phyloP scores from a whole-genome alignment of 23 tunicate genomes.

The Trididemnum clinides region DNA sequence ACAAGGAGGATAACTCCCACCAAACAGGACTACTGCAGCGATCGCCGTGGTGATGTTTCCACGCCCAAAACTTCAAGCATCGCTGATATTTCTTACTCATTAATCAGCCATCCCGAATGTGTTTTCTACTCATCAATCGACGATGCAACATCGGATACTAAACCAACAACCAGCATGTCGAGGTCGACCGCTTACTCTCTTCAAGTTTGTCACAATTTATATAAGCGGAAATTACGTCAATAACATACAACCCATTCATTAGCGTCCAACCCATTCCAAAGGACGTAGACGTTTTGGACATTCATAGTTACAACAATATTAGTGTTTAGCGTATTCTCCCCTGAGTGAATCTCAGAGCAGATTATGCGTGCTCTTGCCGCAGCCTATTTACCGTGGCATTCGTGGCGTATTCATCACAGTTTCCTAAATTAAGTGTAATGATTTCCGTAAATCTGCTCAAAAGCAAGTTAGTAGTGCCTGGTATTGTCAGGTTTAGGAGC shows the following conservation, averaged over 20 bases:
- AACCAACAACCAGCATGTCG: not conserved
- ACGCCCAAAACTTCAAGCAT: not conserved
- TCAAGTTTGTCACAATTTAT: not conserved
- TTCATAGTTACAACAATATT: constrained; percentile 4
- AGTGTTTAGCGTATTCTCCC: constrained; percentile 21
- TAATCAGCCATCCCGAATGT: not conserved
- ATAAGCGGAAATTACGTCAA: not conserved
- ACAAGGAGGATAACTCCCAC: not conserved
- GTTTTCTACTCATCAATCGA: not conserved
- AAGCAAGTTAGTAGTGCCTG: constrained; percentile 5
- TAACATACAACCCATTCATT: not conserved
- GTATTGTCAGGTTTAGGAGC: constrained; percentile 3
- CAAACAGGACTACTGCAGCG: constrained; percentile 26
- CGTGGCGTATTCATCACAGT: not conserved
- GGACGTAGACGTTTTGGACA: constrained; percentile 17
- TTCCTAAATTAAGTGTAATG: not conserved
- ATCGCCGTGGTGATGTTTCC: constrained; percentile 18
- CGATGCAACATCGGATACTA: not conserved
- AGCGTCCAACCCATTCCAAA: not conserved
- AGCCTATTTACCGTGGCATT: not conserved
- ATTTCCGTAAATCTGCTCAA: not conserved
- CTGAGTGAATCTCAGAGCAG: not conserved
- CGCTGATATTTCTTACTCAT: constrained; percentile 1
- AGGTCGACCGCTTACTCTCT: not conserved
- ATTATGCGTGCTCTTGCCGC: constrained; percentile 4